These are phyloP conservation scores for Podarcis cretensis DNA, from an alignment of 2,113 vertebrate species.

Conservation along the genomic window DNA sequence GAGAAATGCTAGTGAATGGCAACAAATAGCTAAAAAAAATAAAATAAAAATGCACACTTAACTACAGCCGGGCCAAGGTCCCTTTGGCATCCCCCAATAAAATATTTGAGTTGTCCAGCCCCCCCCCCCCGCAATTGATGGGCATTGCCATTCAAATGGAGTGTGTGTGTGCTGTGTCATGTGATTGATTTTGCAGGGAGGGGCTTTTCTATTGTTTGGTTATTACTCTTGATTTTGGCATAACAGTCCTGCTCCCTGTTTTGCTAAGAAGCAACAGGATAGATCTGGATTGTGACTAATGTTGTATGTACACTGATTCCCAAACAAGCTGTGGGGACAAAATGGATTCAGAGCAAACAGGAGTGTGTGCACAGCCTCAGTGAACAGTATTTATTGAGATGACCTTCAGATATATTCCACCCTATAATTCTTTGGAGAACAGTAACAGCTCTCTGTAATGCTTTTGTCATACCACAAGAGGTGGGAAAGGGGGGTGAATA, in stretches of 20 bases:
- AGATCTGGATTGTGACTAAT: no score
- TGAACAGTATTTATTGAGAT: not conserved
- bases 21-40: not conserved
- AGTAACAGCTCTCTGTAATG: slow-evolving; percentile 42
- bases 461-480: slow-evolving; percentile 59
- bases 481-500: slow-evolving; percentile 46
- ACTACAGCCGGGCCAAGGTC: not conserved
- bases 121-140: no score
- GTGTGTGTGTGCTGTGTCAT: no score
- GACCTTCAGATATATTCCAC: not conserved
- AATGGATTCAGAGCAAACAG: not conserved
- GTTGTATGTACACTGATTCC: no score
- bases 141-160: no score
- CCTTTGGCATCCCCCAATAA: no score
- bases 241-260: not conserved
- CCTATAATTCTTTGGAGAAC: slow-evolving; percentile 24
- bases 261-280: not conserved
- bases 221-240: not conserved
- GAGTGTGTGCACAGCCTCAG: not conserved
- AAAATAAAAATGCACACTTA: not conserved
- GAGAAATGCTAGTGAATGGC: not conserved
- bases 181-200: no score
- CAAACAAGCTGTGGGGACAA: no score
- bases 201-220: not conserved
- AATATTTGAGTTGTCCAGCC: no score